Conservation (phyloP, 2,888 invertebrate species). For the Diplolepis rosae region DNA sequence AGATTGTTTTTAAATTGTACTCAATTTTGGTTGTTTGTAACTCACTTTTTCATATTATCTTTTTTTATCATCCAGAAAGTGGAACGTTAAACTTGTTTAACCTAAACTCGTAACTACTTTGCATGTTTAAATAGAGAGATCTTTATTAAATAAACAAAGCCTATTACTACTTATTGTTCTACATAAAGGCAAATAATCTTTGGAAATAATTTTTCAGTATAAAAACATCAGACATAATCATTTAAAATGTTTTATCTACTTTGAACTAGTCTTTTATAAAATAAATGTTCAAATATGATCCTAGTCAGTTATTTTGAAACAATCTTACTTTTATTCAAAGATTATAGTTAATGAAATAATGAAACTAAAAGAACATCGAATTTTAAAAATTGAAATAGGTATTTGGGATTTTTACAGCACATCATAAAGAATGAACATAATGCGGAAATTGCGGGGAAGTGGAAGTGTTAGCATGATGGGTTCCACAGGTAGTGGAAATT, state of each 20-base stretch:
- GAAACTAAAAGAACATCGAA: background rate
- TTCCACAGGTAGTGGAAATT: constrained; percentile 74
- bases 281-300: no score
- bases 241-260: no score
- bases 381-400: background rate
- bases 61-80: constrained; percentile 19
- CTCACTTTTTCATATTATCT: constrained; percentile 9
- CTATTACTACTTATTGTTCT: no score
- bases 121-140: constrained; percentile 24
- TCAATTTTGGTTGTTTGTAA: background rate
- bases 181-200: no score
- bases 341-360: no score
- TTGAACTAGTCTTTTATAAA: no score
- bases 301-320: no score
- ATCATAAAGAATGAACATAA: constrained; percentile 84
- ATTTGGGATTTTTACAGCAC: constrained; percentile 36
- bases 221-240: no score
- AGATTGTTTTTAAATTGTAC: background rate
- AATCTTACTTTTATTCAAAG: no score
- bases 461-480: constrained; percentile 74
- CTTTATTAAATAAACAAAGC: no score
- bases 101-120: constrained; percentile 19
- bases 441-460: constrained; percentile 88
- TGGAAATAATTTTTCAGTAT: no score
- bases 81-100: constrained; percentile 27